Conservation (phyloP, 2,888 invertebrate species). For the Mamestra brassicae region DNA sequence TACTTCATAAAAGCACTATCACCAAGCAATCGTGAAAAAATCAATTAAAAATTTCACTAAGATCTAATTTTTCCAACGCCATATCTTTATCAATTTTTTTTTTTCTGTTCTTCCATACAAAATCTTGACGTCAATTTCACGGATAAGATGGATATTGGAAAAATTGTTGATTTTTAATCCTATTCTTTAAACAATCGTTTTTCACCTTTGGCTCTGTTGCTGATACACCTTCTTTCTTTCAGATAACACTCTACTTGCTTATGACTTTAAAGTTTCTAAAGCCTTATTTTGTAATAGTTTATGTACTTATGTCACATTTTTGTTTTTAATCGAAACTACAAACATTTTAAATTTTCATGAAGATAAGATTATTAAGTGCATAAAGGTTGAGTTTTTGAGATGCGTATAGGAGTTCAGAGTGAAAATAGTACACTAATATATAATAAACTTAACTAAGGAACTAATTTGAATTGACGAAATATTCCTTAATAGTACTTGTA, state of each 20-base stretch:
- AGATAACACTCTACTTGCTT: constrained; percentile 33
- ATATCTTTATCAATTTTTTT: neutral
- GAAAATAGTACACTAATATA: too few species aligned
- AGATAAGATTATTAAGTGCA: too few species aligned
- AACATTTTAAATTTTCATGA: too few species aligned
- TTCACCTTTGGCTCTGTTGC: neutral
- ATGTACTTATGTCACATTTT: constrained; percentile 13
- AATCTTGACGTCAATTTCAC: neutral
- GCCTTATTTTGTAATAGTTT: neutral
- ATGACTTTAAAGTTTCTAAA: constrained; percentile 9
- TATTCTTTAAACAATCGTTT: constrained; percentile 8
- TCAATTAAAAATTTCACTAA: neutral
- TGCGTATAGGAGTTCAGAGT: too few species aligned
- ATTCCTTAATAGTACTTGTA: too few species aligned
- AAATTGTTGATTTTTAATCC: constrained; percentile 14
- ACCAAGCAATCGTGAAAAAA: neutral
- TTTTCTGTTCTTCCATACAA: neutral
- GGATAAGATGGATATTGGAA: neutral
- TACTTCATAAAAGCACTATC: neutral
- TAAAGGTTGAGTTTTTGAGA: too few species aligned
- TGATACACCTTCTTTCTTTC: constrained; percentile 26
- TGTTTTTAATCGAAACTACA: neutral
- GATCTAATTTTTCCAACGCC: neutral
- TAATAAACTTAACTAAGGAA: too few species aligned
- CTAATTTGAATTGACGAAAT: too few species aligned